Conservation (phyloP, 2,888 invertebrate species). For the Sinhomidia bicolor region DNA sequence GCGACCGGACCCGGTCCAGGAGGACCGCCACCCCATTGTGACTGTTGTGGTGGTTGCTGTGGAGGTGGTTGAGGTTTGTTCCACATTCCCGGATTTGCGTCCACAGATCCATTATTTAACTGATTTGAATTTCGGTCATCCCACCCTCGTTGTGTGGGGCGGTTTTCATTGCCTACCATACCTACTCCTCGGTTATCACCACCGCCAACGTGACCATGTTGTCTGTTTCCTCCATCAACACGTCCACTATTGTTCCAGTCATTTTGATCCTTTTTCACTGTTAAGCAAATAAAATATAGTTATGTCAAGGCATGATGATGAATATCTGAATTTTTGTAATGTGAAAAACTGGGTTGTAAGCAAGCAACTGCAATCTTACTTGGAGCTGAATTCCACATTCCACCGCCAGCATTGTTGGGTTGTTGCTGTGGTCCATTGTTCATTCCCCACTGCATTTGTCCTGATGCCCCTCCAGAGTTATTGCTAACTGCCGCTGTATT, state of each 20-base stretch:
- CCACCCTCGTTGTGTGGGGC: conserved; percentile 74
- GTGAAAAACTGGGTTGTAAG: too few relatives aligned
- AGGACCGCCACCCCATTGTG: conserved; percentile 74
- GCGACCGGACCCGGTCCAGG: conserved; percentile 74
- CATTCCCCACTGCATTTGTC: conserved; percentile 81
- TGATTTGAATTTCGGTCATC: conserved; percentile 75
- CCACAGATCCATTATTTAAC: conserved; percentile 77
- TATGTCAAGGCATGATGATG: background rate
- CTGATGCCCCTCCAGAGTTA: conserved; percentile 82
- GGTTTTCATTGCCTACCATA: conserved; percentile 74
- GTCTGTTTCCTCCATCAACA: conserved; percentile 67
- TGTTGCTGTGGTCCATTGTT: conserved; percentile 80
- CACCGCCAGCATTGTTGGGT: conserved; percentile 64
- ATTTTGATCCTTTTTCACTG: conserved; percentile 75
- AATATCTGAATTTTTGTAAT: background rate
- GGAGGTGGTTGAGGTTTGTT: conserved; percentile 78
- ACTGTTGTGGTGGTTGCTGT: conserved; percentile 75
- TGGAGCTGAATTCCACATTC: conserved; percentile 79
- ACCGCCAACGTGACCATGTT: conserved; percentile 72
- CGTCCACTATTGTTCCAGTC: conserved; percentile 72
- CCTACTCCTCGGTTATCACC: conserved; percentile 73
- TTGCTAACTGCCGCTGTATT: conserved; percentile 81
- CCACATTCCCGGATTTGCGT: conserved; percentile 79
- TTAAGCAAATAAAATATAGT: background rate
- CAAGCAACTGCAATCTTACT: conserved; percentile 68